Evolutionary conservation across 2,888 invertebrate species (phyloP).

Genomic region (Nemapogon koenigi): DNA sequence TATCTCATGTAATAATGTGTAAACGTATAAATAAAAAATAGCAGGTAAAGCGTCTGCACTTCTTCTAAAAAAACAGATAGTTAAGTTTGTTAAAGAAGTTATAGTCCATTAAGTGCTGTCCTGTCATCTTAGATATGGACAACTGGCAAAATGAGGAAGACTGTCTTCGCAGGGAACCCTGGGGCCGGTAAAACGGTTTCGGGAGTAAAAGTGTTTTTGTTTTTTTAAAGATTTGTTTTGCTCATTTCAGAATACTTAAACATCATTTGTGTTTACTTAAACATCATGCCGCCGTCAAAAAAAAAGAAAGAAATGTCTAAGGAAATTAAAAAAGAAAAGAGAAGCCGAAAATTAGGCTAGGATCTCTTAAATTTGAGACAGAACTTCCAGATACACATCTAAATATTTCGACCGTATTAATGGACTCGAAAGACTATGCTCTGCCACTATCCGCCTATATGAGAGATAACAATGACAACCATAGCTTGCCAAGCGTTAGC

Average conservation of each 20-base stretch:
- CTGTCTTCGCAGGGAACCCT: too few species aligned
- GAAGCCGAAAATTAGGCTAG: slow-evolving; percentile 6
- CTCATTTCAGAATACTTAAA: neutral
- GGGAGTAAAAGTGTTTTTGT: too few species aligned
- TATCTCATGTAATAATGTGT: neutral
- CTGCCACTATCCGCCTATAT: slow-evolving; percentile 12
- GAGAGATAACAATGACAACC: slow-evolving; percentile 7
- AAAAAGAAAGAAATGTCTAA: neutral
- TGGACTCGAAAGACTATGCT: slow-evolving; percentile 10
- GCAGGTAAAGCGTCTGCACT: too few species aligned
- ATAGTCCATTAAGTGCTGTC: too few species aligned
- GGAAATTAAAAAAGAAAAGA: neutral
- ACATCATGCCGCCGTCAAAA: neutral
- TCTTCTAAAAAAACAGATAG: too few species aligned
- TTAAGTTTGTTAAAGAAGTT: too few species aligned
- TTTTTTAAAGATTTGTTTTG: neutral
- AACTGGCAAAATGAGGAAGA: too few species aligned
- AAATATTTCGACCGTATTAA: slow-evolving; percentile 9
- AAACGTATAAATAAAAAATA: too few species aligned
- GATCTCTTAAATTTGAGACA: slow-evolving; percentile 12
- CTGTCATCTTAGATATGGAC: too few species aligned
- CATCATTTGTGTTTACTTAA: too few species aligned
- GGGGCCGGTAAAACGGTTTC: too few species aligned
- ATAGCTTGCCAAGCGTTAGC: slow-evolving; percentile 15
- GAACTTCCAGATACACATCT: neutral